Evolutionary conservation across 2,888 invertebrate species (phyloP).

Genomic region (Hedychridium roseum): DNA sequence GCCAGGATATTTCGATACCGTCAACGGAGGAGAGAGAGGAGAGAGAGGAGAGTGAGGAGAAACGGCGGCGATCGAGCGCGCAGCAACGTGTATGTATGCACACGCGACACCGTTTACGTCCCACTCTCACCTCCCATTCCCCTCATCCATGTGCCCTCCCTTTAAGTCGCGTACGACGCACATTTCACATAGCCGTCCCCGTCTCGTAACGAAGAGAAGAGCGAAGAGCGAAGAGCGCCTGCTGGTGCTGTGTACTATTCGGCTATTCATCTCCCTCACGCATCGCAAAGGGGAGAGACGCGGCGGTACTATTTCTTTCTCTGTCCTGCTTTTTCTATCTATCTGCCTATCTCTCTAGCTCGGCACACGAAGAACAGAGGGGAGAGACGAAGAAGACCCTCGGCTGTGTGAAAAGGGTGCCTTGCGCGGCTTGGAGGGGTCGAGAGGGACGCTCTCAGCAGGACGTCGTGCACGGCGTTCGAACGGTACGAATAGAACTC

Average conservation of each 20-base stretch:
- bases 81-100: neutral
- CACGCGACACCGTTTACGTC: slow-evolving; percentile 4
- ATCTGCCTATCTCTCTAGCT: neutral
- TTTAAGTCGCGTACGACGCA: slow-evolving; percentile 23
- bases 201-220: slow-evolving; percentile 9
- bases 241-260: no score
- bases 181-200: slow-evolving; percentile 36
- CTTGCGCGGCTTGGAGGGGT: slow-evolving; percentile 1
- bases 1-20: slow-evolving; percentile 55
- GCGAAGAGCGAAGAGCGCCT: no score
- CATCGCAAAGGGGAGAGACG: slow-evolving; percentile 17
- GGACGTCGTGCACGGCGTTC: slow-evolving; percentile 21
- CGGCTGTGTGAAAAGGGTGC: slow-evolving; percentile 23
- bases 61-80: slow-evolving; percentile 6
- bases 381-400: slow-evolving; percentile 11
- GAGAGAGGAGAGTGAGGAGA: slow-evolving; percentile 28
- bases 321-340: neutral
- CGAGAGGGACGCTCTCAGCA: slow-evolving; percentile 18
- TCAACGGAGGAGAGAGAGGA: slow-evolving; percentile 32
- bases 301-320: slow-evolving; percentile 10
- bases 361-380: slow-evolving; percentile 18
- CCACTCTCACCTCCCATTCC: slow-evolving; percentile 7
- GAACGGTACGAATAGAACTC: slow-evolving; percentile 20
- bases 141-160: slow-evolving; percentile 35
- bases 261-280: no score